These are phyloP conservation scores for Aurelia sp. DNA, from an alignment of 30 jellyfish, hydroid and myxozoan genomes.

Conservation along the genomic window DNA sequence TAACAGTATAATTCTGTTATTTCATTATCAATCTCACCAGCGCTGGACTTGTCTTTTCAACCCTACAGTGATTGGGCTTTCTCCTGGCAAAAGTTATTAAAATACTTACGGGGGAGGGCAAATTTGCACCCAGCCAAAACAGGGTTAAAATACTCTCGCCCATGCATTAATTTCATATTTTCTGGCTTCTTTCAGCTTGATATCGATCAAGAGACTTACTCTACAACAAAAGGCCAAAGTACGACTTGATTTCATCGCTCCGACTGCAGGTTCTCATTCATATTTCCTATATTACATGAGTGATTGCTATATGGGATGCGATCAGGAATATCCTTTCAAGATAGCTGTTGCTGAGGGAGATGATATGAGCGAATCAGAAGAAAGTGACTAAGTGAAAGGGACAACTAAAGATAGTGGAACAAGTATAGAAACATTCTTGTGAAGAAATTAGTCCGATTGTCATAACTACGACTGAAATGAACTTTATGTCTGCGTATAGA, in stretches of 20 bases:
- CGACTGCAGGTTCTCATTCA: conserved; percentile 89
- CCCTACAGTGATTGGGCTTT: no score
- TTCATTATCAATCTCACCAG: no score
- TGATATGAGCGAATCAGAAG: conserved; percentile 97
- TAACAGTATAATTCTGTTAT: no score
- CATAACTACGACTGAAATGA: not conserved
- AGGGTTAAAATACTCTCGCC: no score
- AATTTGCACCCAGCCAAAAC: no score
- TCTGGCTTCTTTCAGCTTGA: conserved; percentile 63
- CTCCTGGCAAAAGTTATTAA: no score
- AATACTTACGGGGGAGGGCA: no score
- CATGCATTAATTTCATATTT: no score
- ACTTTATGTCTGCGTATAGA: no score
- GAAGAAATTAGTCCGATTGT: not conserved
- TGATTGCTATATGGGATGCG: conserved; percentile 99
- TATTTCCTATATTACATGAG: conserved; percentile 94
- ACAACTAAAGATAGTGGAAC: conserved; percentile 1
- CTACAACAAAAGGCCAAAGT: conserved; percentile 94
- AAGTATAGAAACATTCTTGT: not conserved
- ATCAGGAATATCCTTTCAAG: conserved; percentile 97
- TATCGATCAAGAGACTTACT: conserved; percentile 94
- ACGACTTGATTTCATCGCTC: conserved; percentile 97
- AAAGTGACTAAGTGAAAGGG: conserved; percentile 63
- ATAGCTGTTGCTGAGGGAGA: conserved; percentile 92
- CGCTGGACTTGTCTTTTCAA: no score